phyloP scores from a whole-genome alignment of 2,888 invertebrate species.

The Rambutsinella grinnellia region DNA sequence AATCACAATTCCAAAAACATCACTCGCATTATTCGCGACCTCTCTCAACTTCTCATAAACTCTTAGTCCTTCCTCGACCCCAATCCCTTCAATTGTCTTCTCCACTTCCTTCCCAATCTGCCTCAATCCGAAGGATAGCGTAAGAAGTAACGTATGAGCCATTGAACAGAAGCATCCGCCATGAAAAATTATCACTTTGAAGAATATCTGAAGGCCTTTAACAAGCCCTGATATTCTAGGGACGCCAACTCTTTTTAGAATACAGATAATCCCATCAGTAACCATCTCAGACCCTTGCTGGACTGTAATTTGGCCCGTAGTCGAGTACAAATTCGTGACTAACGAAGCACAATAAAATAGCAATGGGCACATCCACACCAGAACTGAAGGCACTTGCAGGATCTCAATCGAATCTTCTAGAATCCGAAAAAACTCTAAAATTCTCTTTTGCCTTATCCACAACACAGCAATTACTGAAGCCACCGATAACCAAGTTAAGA shows the following conservation, averaged over 20 bases:
- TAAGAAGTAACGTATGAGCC: slow-evolving; percentile 31
- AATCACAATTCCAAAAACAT: slow-evolving; percentile 31
- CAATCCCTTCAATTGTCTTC: slow-evolving; percentile 19
- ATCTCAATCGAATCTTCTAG: slow-evolving; percentile 23
- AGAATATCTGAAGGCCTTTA: not conserved
- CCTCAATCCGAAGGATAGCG: slow-evolving; percentile 13
- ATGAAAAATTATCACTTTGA: slow-evolving; percentile 37
- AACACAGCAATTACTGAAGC: slow-evolving; percentile 5
- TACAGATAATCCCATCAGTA: slow-evolving; percentile 27
- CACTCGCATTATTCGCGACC: slow-evolving; percentile 6
- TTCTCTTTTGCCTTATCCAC: slow-evolving; percentile 20
- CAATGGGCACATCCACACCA: slow-evolving; percentile 35
- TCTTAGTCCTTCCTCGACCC: slow-evolving; percentile 1
- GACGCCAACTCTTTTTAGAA: not conserved
- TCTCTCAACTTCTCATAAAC: slow-evolving; percentile 24
- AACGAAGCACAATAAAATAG: slow-evolving; percentile 32
- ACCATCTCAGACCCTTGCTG: slow-evolving; percentile 32
- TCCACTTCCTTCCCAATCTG: slow-evolving; percentile 33
- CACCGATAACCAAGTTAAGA: slow-evolving; percentile 33
- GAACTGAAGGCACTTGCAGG: slow-evolving; percentile 26
- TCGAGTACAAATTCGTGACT: slow-evolving; percentile 24
- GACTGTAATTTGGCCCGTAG: slow-evolving; percentile 34
- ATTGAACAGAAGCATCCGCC: slow-evolving; percentile 41
- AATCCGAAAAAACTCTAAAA: slow-evolving; percentile 11
- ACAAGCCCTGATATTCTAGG: not conserved